Evolutionary conservation across 2,888 invertebrate species (phyloP), one percentile per base, ranked within the genome.

Genomic region (Geophilus truncorum): DNA sequence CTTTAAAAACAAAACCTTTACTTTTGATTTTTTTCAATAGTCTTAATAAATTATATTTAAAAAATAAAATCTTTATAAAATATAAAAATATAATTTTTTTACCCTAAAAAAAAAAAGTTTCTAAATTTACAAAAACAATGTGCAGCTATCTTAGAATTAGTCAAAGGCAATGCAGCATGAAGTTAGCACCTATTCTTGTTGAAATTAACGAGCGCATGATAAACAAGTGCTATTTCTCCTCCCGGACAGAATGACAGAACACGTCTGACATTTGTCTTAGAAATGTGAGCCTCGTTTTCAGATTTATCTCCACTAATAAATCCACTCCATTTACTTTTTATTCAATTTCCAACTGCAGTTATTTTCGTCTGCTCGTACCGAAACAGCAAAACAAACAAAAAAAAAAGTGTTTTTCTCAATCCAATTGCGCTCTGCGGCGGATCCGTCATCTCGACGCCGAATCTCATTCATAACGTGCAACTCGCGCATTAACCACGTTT

Each of bases 401-500:
- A 10, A 23, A 62, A 62, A 21, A 6, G 21, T 62, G 23, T 1
- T 62, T 10, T 21, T 62, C 21, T 62, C 23, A 62, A 62, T 62
- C 57, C 21, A 23, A 62, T 6, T 23, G 57, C 57, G 18, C 57
- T 62, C 57, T 62, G 57, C 21, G 21, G 57, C 21, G 21, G n/a
- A 62, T 62, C n/a, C 57, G 57, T 62, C 57, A 62, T 62, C 57
- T 62, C 10, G 57, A 62, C 57, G 57, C 57, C 57, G 23, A 62
- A 62, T 62, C 57, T 62, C 57, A 62, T 62, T 62, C 57, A 62
- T 62, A 62, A 62, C 57, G 21, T 21, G 23, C 9, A 10, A 62
- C 57, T 62, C 18, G 10, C 57, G 21, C 57, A 62, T 62, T 62
- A 62, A 62, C 57, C 21, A 21, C 2, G 57, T 62, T 62, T 62